These are phyloP conservation scores for Cancer borealis DNA, from an alignment of 2,888 invertebrate genomes.

Conservation along the genomic window DNA sequence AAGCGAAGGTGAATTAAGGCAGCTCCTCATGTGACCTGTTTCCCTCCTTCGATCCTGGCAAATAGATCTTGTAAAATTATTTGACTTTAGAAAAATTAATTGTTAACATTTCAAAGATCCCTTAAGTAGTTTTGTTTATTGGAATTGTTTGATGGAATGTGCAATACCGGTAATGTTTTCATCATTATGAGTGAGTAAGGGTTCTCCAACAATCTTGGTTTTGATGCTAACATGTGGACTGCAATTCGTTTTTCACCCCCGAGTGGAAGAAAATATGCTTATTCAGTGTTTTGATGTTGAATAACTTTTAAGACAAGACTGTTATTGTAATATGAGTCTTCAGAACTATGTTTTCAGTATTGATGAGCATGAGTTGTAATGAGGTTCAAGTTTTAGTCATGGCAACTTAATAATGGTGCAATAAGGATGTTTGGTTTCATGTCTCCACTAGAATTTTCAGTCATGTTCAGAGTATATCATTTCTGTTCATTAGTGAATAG, in stretches of 20 bases:
- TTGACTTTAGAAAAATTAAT: not conserved
- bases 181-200: not conserved
- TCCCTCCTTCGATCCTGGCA: not conserved
- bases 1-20: not conserved
- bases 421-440: slow-evolving; percentile 1
- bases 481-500: not conserved
- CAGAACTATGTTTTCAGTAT: not conserved
- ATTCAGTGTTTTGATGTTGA: not conserved
- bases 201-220: slow-evolving; percentile 25
- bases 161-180: not conserved
- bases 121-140: not conserved
- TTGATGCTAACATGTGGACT: slow-evolving; percentile 17
- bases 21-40: not conserved
- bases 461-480: not conserved
- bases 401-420: slow-evolving; percentile 43
- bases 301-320: slow-evolving; percentile 23
- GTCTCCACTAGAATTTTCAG: slow-evolving; percentile 38
- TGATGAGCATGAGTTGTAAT: not conserved
- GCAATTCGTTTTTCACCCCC: not conserved
- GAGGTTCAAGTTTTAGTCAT: slow-evolving; percentile 32
- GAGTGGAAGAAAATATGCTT: not conserved
- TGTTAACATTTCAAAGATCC: not conserved
- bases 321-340: not conserved
- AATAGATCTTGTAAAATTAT: not conserved
- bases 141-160: not conserved